A percentile compares a stretch with the other conserved stretches of the same genome.
These are phyloP conservation scores for Discoglossus pictus DNA, from an alignment of 2,797 vertebrate species.

Conservation along the genomic window DNA sequence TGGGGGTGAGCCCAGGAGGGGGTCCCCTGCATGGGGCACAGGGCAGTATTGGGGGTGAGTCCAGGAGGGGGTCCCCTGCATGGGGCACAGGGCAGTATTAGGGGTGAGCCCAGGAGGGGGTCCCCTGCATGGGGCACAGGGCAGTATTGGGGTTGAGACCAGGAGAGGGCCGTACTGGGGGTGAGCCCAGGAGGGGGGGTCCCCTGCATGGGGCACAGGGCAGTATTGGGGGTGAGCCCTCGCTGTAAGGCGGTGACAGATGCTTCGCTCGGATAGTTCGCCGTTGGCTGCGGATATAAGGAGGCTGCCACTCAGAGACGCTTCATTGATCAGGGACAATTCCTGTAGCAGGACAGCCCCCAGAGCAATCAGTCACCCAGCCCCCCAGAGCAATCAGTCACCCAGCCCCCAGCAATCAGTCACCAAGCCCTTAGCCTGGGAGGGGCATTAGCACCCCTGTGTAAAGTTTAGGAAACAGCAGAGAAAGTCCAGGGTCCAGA, in stretches of 20 bases:
- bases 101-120: no score
- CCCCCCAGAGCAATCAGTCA: conserved; percentile 88
- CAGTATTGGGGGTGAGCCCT: background rate
- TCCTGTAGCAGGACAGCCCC: conserved; percentile 76
- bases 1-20: no score
- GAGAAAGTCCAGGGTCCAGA: background rate
- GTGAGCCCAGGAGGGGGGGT: no score
- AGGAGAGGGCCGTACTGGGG: no score
- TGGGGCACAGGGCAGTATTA: no score
- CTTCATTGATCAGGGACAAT: conserved; percentile 77
- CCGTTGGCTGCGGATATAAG: conserved; percentile 65
- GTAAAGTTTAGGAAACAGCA: background rate
- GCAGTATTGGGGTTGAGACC: no score
- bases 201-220: no score
- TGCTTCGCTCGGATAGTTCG: conserved; percentile 64
- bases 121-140: no score
- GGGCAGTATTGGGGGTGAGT: no score
- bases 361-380: no score
- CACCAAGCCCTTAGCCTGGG: conserved; percentile 2
- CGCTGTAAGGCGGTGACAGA: conserved; percentile 61
- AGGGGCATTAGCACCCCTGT: background rate
- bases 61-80: no score
- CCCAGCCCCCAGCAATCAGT: conserved; percentile 70
- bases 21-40: no score
- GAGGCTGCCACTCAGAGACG: conserved; percentile 76